These are phyloP conservation scores for Gallinago media DNA, from an alignment of 2,113 vertebrate genomes.

Conservation along the genomic window DNA sequence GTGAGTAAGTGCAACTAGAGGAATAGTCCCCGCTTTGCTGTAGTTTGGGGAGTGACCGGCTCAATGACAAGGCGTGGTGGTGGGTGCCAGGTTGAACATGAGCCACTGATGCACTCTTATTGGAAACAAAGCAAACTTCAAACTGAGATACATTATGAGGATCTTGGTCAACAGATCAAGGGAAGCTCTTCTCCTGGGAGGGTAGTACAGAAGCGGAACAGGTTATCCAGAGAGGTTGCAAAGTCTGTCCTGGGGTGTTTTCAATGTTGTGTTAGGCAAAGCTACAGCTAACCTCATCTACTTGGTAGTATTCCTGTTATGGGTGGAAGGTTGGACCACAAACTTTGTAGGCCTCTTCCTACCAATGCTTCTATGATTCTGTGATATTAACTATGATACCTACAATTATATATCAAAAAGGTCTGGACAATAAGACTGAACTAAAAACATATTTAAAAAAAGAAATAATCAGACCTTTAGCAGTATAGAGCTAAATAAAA, in stretches of 20 bases:
- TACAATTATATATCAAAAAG: background rate
- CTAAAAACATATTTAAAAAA: background rate
- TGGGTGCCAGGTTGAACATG: background rate
- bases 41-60: background rate
- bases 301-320: background rate
- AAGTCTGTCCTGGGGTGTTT: background rate
- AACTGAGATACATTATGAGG: background rate
- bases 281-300: background rate
- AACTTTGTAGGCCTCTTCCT: background rate
- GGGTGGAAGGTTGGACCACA: background rate
- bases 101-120: background rate
- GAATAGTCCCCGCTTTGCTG: background rate
- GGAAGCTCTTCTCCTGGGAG: background rate
- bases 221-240: background rate
- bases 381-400: background rate
- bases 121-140: background rate
- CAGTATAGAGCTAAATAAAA: background rate
- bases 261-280: background rate
- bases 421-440: background rate
- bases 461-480: background rate
- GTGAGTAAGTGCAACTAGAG: background rate
- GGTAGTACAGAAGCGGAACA: background rate
- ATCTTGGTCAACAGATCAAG: background rate
- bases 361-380: background rate
- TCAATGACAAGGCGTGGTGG: rapidly evolving